Evolutionary conservation across 2,888 invertebrate genomes (phyloP).

Genomic region (Hylaea fasciaria): DNA sequence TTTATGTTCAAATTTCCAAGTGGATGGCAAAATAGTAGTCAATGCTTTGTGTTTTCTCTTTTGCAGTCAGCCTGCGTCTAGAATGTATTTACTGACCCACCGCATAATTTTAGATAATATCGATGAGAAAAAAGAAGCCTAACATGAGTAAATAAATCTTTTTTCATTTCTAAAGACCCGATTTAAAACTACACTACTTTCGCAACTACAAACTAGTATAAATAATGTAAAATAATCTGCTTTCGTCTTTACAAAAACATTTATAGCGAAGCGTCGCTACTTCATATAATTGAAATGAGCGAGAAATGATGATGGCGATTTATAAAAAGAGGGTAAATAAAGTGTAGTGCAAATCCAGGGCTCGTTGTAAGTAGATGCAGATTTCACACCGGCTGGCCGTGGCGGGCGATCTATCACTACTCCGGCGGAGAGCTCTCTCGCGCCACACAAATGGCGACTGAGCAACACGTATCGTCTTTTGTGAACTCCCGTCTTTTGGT

Average conservation of each 20-base stretch:
- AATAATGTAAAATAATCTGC: constrained; percentile 3
- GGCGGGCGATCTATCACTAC: constrained; percentile 74
- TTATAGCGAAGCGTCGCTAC: constrained; percentile 33
- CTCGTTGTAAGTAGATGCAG: constrained; percentile 70
- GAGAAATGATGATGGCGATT: constrained; percentile 56
- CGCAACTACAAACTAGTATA: too few relatives aligned
- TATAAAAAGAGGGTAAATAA: constrained; percentile 64
- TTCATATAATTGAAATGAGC: constrained; percentile 45
- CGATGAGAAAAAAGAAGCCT: background rate
- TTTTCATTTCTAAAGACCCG: too few relatives aligned
- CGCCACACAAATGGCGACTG: constrained; percentile 23
- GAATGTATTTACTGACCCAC: too few relatives aligned
- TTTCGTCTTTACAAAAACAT: constrained; percentile 20
- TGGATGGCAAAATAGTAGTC: too few relatives aligned
- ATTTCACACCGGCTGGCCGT: constrained; percentile 64
- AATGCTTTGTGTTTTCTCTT: too few relatives aligned
- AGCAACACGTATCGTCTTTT: constrained; percentile 20
- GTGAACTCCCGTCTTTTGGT: too few relatives aligned
- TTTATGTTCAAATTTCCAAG: too few relatives aligned
- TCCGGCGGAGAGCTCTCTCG: constrained; percentile 35
- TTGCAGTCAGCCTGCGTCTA: too few relatives aligned
- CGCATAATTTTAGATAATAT: background rate
- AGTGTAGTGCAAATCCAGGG: constrained; percentile 66
- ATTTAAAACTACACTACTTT: too few relatives aligned
- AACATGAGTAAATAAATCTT: too few relatives aligned